These are phyloP conservation scores for Drymodes brunneopygia DNA, from an alignment of 2,113 vertebrate species.

Conservation along the genomic window DNA sequence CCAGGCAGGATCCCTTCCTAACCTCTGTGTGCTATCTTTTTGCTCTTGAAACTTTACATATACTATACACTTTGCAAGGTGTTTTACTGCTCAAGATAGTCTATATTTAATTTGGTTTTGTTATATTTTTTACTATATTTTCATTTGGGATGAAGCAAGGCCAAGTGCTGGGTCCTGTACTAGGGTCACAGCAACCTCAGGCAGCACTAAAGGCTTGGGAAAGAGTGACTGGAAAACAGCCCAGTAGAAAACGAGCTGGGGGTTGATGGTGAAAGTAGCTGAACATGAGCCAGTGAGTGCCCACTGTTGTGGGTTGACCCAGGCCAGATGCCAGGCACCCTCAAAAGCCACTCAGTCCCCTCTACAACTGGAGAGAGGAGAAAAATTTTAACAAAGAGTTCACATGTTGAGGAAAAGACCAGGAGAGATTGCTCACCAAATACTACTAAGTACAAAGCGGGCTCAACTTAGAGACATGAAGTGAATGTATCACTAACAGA, in stretches of 20 bases:
- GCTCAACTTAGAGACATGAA: not conserved
- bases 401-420: accelerated
- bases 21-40: not conserved
- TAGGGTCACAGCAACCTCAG: not conserved
- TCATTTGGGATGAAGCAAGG: not conserved
- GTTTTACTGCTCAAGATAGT: not conserved
- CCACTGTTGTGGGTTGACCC: not conserved
- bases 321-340: not conserved
- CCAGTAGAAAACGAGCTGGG: not conserved
- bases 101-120: not conserved
- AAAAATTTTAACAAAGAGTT: not conserved
- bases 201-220: not conserved
- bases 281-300: not conserved
- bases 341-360: not conserved
- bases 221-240: not conserved
- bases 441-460: not conserved
- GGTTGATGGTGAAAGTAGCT: not conserved
- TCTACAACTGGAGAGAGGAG: not conserved
- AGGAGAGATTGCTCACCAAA: not conserved
- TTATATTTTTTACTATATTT: not conserved
- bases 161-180: not conserved
- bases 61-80: not conserved
- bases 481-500: not conserved
- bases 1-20: not conserved
- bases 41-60: not conserved